Evolutionary conservation across 2,797 vertebrate genomes (phyloP), one percentile per base, ranked within the genome.

Genomic region (Sorex maritimensis): DNA sequence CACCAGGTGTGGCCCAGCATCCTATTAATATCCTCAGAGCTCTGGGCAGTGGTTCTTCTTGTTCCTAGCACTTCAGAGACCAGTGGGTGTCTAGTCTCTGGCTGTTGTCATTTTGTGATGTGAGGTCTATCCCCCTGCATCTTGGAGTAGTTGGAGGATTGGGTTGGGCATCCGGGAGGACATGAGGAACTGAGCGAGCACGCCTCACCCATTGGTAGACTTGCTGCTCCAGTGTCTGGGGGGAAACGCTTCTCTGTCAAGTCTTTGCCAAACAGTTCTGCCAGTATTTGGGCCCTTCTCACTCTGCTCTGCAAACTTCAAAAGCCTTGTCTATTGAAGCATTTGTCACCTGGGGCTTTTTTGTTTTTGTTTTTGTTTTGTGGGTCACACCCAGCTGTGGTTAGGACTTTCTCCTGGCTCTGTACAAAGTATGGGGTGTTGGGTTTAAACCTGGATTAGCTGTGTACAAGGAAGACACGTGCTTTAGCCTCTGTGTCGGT

Each of bases 111-210:
- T 78, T 88, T 93, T 73, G 68, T 80, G 67, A 38, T 19, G 1
- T 63, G 30, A 94, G 67, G 49, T 41, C 38, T 52, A 75, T 52
- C 74, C 79, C n/a, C 21, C 69, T 67, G 49, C 89, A n/a, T 30
- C 26, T 80, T 88, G 44, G 38, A 71, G 72, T 86, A 91, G 28
- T 81, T 11, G 19, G 3, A 75, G 38, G 41, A 63, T 84, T 71
- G 67, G 26, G 46, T 86, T 95, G 67, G 69, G 78, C 4, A 15
- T 80, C 85, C 80, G 82, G 34, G 26, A 93, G 26, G 6, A 24
- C 21, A 7, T 61, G 52, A 87, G n/a, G 75, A 92, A 74, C 83
- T 86, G 61, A 55, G 21, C 24, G 5, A 24, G 61, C 8, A 26
- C 28, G 12, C 21, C 58, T 61, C 21, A 21, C 19, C 15, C 17